Evolutionary conservation across 1,140 invertebrate genomes (phyloP).

Genomic region (Leptopilina boulardi): DNA sequence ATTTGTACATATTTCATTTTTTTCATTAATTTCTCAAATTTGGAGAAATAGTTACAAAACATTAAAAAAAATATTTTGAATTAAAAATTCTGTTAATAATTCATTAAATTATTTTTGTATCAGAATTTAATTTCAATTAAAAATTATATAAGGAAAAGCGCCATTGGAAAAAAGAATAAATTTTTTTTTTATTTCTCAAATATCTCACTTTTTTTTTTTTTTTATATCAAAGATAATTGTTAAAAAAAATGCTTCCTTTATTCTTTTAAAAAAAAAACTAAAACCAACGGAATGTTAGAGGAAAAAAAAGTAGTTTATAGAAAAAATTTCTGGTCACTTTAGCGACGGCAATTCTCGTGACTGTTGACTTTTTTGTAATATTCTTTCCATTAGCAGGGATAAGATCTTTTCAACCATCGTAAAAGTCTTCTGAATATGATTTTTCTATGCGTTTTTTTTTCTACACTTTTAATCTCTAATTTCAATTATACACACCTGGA

Average conservation of each 20-base stretch:
- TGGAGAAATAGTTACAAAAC: no score
- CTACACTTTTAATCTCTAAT: not conserved
- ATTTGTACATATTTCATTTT: not conserved
- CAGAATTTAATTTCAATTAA: no score
- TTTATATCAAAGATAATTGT: no score
- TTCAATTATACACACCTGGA: not conserved
- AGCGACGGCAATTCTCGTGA: slow-evolving; percentile 53
- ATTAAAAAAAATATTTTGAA: no score
- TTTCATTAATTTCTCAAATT: not conserved
- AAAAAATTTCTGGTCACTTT: slow-evolving; percentile 53
- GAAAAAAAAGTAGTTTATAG: slow-evolving; percentile 49
- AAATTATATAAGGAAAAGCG: no score
- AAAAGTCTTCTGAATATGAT: slow-evolving; percentile 38
- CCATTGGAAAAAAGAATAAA: no score
- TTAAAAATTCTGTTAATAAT: no score
- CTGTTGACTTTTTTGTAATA: slow-evolving; percentile 66
- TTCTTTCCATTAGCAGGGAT: slow-evolving; percentile 72
- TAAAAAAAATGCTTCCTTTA: no score
- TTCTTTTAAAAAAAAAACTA: slow-evolving; percentile 22
- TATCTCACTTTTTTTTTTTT: no score
- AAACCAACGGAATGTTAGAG: slow-evolving; percentile 43
- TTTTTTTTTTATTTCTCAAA: no score
- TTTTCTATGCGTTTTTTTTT: not conserved
- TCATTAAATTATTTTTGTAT: no score
- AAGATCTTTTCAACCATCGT: slow-evolving; percentile 59